These are phyloP conservation scores for Cottoperca gobio DNA, from an alignment of 2,797 vertebrate genomes.

Conservation along the genomic window DNA sequence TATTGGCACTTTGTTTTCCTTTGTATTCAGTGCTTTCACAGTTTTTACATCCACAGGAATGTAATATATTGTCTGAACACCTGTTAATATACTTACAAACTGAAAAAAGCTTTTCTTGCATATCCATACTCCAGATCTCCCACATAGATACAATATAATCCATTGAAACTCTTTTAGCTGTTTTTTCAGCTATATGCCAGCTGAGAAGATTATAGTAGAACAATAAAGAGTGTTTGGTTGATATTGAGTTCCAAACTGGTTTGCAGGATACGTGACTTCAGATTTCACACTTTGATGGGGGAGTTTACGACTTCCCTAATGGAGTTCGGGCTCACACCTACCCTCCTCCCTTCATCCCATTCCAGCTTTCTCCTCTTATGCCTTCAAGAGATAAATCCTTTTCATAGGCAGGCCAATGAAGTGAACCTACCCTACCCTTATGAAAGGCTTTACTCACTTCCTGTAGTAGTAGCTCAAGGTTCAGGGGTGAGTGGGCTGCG, in stretches of 20 bases:
- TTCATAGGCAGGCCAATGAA: constrained; percentile 53
- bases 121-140: constrained; percentile 18
- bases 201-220: constrained; percentile 16
- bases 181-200: constrained; percentile 37
- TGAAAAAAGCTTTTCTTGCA: constrained; percentile 48
- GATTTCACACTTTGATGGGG: constrained; percentile 71
- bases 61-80: constrained; percentile 60
- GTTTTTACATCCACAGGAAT: constrained; percentile 24
- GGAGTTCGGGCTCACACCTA: constrained; percentile 39
- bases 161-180: constrained; percentile 20
- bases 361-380: constrained; percentile 62
- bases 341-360: constrained; percentile 58
- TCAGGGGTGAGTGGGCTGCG: constrained; percentile 73
- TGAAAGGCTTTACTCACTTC: constrained; percentile 79
- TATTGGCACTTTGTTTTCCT: constrained; percentile 15
- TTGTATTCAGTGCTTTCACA: constrained; percentile 23
- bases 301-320: constrained; percentile 78
- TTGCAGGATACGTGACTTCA: constrained; percentile 58
- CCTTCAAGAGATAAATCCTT: constrained; percentile 74
- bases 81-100: constrained; percentile 66
- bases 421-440: constrained; percentile 70
- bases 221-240: constrained; percentile 37
- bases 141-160: constrained; percentile 32
- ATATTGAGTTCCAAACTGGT: constrained; percentile 51
- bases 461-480: constrained; percentile 78